Evolutionary conservation across 1,140 invertebrate genomes (phyloP), one percentile per base, ranked within the genome.

Genomic region (Eubasilissa regina): DNA sequence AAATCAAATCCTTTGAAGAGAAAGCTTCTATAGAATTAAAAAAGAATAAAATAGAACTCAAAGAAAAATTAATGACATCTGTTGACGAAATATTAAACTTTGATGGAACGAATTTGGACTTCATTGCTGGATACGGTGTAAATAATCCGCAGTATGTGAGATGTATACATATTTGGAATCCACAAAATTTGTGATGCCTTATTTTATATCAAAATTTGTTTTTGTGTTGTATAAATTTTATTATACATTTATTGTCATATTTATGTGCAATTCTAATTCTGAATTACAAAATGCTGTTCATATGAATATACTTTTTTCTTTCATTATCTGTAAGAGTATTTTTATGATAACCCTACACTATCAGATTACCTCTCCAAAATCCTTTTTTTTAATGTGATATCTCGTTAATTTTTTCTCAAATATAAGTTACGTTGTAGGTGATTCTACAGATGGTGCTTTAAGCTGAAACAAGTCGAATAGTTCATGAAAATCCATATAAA

Each of bases 21-120:
- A 62, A 58, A 19, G 80, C 74, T 4, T 56, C 48, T 13, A 66
- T 43, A 9, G 66, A 68, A 17, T 58, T 74, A 43, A 82, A 80
- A 79, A 19, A 44, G n/a, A 70, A 15, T 25, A 82, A 80, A 45
- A 47, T 43, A 9, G 76, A 80, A 58, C 4, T 83, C 9, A 78
- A 70, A 55, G 76, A 83, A 62, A 21, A 51, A 45, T 25, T 83
- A 19, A 75, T 73, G 62, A 19, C 45, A 10, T 80, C 81, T n/a
- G 10, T 70, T 4, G 64, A 75, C 1, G 75, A 83, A 15, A n/a
- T 72, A 21, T 73, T 83, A 43, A 64, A 19, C 19, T 83, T 83
- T 43, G 64, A 80, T 62, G 81, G 81, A 62, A 83, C 81, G 0
- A 83, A 83, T 79, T 77, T 83, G 35, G 74, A 80, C 47, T 80